phyloP scores from a whole-genome alignment of 92 coral and sea anemone species.

The Umimayanthus kanabou region DNA sequence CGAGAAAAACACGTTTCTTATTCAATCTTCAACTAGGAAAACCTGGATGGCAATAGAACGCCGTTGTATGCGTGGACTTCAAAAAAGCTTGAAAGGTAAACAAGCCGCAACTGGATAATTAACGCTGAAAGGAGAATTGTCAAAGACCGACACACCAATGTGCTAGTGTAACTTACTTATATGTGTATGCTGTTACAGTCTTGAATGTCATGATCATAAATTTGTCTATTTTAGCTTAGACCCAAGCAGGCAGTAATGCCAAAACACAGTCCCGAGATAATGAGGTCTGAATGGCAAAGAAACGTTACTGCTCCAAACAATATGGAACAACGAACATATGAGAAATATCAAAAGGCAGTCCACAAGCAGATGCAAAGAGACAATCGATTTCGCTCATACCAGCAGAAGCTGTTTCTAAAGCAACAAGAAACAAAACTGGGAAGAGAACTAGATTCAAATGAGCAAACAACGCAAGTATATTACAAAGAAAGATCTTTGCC shows the following conservation, averaged over 20 bases:
- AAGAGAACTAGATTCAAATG: background rate
- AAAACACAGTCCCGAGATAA: background rate
- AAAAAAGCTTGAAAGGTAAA: too few relatives aligned
- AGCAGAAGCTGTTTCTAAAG: constrained; percentile 11
- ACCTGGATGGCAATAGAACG: background rate
- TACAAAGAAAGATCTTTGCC: background rate
- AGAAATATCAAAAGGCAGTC: background rate
- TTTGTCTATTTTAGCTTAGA: too few relatives aligned
- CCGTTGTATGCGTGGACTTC: background rate
- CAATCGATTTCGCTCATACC: background rate
- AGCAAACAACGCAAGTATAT: background rate
- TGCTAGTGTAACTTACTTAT: too few relatives aligned
- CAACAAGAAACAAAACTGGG: constrained; percentile 4
- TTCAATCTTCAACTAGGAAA: background rate
- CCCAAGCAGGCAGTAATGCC: background rate
- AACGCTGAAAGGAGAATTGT: too few relatives aligned
- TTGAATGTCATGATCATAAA: too few relatives aligned
- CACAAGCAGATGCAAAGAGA: constrained; percentile 7
- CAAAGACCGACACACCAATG: too few relatives aligned
- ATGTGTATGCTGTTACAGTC: too few relatives aligned
- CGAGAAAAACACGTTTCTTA: background rate
- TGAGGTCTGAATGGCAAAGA: background rate
- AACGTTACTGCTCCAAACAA: background rate
- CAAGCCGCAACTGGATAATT: too few relatives aligned
- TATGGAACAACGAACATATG: background rate